Percentiles rank a stretch among this genome's conserved stretches.
phyloP scores from a whole-genome alignment of 2,888 invertebrate species.

The Tolmerus cingulatus region DNA sequence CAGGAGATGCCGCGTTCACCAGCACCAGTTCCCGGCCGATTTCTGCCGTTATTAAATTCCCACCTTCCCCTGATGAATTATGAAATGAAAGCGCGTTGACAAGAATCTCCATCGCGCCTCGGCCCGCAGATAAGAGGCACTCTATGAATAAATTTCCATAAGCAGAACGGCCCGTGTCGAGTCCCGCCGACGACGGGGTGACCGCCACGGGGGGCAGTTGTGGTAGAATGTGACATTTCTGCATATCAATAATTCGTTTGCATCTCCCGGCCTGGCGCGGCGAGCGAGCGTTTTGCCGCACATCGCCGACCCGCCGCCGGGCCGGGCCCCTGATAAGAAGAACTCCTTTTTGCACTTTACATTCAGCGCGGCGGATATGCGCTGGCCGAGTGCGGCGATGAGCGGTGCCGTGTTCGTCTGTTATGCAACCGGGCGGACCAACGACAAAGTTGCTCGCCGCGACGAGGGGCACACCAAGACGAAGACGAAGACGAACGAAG shows the following conservation, averaged over 20 bases:
- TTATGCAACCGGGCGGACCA: constrained; percentile 24
- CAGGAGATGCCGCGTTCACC: neutral
- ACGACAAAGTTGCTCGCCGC: constrained; percentile 13
- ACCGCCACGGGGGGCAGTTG: constrained; percentile 7
- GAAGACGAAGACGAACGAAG: neutral
- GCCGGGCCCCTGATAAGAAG: constrained; percentile 2
- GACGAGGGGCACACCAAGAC: neutral
- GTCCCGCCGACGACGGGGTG: neutral
- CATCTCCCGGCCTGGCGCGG: neutral
- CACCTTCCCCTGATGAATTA: constrained; percentile 27
- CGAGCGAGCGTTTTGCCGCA: neutral
- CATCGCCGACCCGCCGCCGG: neutral
- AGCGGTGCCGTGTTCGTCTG: neutral
- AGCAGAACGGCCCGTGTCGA: constrained; percentile 8
- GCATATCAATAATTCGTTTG: constrained; percentile 37
- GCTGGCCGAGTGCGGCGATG: neutral
- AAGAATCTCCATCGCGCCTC: constrained; percentile 33
- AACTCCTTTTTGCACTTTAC: constrained; percentile 35
- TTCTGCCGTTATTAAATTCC: constrained; percentile 16
- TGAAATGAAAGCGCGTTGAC: constrained; percentile 37
- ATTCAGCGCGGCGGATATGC: neutral
- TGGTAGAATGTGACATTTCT: constrained; percentile 33
- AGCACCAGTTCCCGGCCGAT: neutral
- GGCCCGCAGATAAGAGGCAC: constrained; percentile 8
- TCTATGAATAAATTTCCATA: constrained; percentile 39